Conservation (phyloP, 2,888 invertebrate genomes). For the Sphaerophoria taeniata region DNA sequence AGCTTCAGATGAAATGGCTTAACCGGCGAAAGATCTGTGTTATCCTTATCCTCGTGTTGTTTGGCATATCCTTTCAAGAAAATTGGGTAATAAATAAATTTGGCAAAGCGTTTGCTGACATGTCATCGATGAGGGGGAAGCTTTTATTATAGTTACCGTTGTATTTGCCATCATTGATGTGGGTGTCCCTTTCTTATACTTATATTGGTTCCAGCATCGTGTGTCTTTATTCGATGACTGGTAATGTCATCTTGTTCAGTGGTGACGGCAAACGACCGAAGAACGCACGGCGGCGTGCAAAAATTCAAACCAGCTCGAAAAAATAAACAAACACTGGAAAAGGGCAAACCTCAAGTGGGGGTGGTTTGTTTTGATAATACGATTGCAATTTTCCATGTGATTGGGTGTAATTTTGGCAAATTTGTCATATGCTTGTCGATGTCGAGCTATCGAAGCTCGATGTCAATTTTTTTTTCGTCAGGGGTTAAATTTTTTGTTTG, state of each 20-base stretch:
- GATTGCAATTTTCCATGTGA: conserved; percentile 74
- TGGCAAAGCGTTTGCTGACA: conserved; percentile 64
- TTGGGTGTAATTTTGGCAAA: conserved; percentile 69
- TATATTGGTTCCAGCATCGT: neutral
- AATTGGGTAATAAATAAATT: conserved; percentile 75
- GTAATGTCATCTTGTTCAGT: conserved; percentile 51
- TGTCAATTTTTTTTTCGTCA: neutral
- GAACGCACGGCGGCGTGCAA: conserved; percentile 1
- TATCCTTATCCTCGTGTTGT: conserved; percentile 63
- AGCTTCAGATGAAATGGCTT: conserved; percentile 33
- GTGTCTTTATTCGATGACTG: conserved; percentile 31
- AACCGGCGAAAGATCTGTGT: conserved; percentile 52
- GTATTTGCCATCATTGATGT: neutral
- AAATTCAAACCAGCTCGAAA: conserved; percentile 3
- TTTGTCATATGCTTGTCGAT: conserved; percentile 68
- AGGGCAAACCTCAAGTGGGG: conserved; percentile 61
- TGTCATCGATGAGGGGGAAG: conserved; percentile 64
- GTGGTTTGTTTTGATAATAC: conserved; percentile 72
- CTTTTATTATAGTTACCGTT: conserved; percentile 25
- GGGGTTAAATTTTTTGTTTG: conserved; percentile 1
- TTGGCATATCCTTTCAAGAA: conserved; percentile 69
- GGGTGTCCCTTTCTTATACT: neutral
- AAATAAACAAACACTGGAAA: conserved; percentile 27
- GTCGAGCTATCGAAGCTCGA: conserved; percentile 15
- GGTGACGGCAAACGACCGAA: no score